These are phyloP conservation scores for Alethe castanea DNA, from an alignment of 2,113 vertebrate species.

Conservation along the genomic window DNA sequence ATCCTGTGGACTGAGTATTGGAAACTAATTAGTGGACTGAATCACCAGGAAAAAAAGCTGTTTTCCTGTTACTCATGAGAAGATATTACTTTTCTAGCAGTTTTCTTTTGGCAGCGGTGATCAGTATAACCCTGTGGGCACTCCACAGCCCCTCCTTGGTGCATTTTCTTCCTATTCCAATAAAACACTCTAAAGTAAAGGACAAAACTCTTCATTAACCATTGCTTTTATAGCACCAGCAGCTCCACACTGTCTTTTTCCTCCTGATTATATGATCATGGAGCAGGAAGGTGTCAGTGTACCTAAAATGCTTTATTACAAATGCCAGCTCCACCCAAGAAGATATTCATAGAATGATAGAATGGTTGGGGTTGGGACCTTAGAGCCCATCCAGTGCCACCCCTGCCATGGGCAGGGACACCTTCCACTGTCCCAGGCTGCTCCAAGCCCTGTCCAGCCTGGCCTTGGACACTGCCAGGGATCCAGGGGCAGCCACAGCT, in stretches of 20 bases:
- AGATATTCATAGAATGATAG: not conserved
- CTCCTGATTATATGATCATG: not conserved
- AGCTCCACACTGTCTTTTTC: not conserved
- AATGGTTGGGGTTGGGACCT: not conserved
- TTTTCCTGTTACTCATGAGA: not conserved
- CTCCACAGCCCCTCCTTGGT: not conserved
- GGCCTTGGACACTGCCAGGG: not conserved
- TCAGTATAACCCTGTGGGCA: not conserved
- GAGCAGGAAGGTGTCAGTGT: not conserved
- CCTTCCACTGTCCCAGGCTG: rapidly evolving
- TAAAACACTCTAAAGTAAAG: not conserved
- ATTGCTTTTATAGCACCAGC: not conserved
- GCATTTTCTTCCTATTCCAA: not conserved
- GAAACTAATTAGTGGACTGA: slow-evolving; percentile 50
- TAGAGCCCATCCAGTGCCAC: rapidly evolving
- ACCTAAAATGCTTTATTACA: not conserved
- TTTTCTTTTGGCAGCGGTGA: not conserved
- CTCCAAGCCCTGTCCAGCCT: rapidly evolving
- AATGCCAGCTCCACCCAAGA: not conserved
- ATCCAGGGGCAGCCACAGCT: not conserved
- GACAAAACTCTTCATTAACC: not conserved
- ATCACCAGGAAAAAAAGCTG: not conserved
- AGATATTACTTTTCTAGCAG: not conserved
- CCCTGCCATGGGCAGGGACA: not conserved
- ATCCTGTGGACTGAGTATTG: not conserved